These are phyloP conservation scores for Dorcus parallelipipedus DNA, from an alignment of 2,888 invertebrate species.

Conservation along the genomic window DNA sequence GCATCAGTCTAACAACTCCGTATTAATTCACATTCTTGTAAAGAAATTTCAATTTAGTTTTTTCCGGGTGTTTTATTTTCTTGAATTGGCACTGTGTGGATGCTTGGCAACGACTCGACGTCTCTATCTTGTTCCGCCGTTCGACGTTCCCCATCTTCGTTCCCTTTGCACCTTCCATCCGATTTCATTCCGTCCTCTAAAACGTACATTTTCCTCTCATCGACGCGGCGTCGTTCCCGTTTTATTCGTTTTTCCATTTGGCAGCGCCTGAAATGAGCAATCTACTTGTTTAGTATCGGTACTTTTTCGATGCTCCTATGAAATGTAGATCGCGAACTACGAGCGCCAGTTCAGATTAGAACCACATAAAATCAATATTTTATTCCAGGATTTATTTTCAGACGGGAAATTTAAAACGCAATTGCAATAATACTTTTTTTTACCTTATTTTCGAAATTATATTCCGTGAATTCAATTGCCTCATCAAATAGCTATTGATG, in stretches of 20 bases:
- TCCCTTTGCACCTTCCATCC: background rate
- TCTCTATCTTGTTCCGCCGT: constrained; percentile 13
- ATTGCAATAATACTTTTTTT: no score
- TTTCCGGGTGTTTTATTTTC: constrained; percentile 30
- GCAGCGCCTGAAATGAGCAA: background rate
- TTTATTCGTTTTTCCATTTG: constrained; percentile 4
- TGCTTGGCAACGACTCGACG: constrained; percentile 24
- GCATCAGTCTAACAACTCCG: constrained; percentile 23
- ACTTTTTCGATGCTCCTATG: no score
- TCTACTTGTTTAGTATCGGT: constrained; percentile 2
- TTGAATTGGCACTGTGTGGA: constrained; percentile 18
- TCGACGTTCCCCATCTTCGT: background rate
- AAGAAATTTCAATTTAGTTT: constrained; percentile 34
- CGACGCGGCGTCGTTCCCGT: background rate
- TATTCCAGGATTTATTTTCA: no score
- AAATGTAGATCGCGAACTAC: no score
- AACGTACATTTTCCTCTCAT: constrained; percentile 4
- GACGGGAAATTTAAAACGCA: no score
- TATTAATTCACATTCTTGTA: constrained; percentile 32
- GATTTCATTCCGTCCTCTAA: constrained; percentile 3
- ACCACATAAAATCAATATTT: no score
- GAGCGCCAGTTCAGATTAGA: no score
- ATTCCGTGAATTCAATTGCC: no score
- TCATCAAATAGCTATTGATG: no score
- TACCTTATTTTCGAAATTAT: no score